Evolutionary conservation across 2,888 invertebrate species (phyloP).

Genomic region (Cheilosia urbana): DNA sequence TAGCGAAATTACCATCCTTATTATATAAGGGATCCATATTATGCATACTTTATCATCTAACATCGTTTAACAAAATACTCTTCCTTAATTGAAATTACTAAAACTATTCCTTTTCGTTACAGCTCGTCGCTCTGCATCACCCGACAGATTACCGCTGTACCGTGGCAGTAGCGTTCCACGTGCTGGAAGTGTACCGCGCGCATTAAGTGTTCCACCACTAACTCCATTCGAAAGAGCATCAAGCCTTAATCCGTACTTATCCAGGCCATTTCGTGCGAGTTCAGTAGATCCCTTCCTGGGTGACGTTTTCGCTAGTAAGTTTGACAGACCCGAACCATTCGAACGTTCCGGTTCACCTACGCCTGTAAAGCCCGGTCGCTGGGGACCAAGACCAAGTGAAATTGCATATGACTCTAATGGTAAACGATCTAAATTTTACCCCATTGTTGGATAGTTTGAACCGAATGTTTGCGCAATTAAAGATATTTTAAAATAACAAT

Average conservation of each 20-base stretch:
- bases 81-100: neutral
- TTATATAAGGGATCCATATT: neutral
- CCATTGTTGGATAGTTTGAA: conserved; percentile 6
- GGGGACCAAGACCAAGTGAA: conserved; percentile 88
- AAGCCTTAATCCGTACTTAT: conserved; percentile 80
- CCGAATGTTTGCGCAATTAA: conserved; percentile 9
- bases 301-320: conserved; percentile 83
- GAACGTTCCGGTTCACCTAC: conserved; percentile 88
- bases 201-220: conserved; percentile 79
- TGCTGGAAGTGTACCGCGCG: conserved; percentile 77
- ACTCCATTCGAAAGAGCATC: conserved; percentile 81
- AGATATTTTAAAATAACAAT: neutral
- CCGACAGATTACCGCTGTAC: conserved; percentile 54
- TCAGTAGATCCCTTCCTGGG: conserved; percentile 82
- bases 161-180: conserved; percentile 82
- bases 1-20: neutral
- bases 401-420: conserved; percentile 90
- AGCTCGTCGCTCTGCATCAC: conserved; percentile 56
- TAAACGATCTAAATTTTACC: conserved; percentile 84
- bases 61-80: no score
- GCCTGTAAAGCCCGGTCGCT: conserved; percentile 89
- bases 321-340: conserved; percentile 79
- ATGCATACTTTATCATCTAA: neutral
- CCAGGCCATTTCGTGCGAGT: conserved; percentile 81
- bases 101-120: neutral